Evolutionary conservation across 2,113 vertebrate species (phyloP).

Genomic region (Podarcis cretensis): DNA sequence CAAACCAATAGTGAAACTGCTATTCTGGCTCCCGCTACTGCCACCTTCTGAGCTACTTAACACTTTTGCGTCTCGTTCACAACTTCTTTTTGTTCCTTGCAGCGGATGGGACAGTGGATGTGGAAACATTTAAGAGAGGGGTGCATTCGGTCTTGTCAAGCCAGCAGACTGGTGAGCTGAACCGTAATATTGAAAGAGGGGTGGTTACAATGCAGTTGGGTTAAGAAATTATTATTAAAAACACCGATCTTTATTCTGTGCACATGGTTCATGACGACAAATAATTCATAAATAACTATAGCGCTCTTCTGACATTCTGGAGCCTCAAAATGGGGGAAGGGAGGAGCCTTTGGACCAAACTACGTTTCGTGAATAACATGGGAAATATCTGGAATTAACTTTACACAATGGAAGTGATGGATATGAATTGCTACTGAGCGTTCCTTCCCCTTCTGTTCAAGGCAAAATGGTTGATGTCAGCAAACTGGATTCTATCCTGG

Average conservation of each 20-base stretch:
- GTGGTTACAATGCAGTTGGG: neutral
- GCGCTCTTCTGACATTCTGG: neutral
- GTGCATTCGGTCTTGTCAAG: neutral
- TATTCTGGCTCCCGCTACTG: neutral
- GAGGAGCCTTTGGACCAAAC: neutral
- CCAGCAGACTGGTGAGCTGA: slow-evolving; percentile 6
- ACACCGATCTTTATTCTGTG: neutral
- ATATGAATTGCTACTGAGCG: neutral
- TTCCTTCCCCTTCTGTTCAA: slow-evolving; percentile 7
- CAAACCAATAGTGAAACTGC: neutral
- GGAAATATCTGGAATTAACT: neutral
- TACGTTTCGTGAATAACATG: neutral
- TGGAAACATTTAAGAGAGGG: slow-evolving; percentile 3
- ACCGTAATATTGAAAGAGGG: neutral
- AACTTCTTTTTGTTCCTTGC: neutral
- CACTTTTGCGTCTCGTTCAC: neutral
- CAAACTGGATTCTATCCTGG: neutral
- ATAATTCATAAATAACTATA: neutral
- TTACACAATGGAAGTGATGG: neutral
- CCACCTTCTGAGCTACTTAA: no score
- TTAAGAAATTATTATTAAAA: neutral
- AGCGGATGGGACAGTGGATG: slow-evolving; percentile 15
- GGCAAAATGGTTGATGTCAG: slow-evolving; percentile 23
- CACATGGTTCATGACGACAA: no score
- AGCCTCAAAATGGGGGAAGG: neutral